Base-by-base conservation (phyloP, 2,797 vertebrate species). In the Mus caroli region DNA sequence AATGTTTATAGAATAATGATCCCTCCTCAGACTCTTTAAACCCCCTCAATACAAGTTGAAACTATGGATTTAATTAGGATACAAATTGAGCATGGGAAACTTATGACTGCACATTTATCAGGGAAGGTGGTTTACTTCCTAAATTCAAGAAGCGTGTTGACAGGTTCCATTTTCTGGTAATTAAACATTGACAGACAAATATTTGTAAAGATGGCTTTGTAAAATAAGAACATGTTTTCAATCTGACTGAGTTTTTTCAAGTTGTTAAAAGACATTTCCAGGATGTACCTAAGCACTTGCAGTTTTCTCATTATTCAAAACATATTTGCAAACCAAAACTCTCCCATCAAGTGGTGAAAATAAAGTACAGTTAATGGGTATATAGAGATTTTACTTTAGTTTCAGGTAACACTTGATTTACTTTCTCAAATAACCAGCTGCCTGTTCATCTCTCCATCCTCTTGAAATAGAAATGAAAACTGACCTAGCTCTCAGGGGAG, bases 191-290 rank as follows among this genome's bases (percentile, higher is more conserved):
- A 67, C 43, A 60, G 93, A 87, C 15, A 90, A 58, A n/a, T 82
- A 77, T 77, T 95, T 92, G 60, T 43, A 0, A 73, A 80, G 79
- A 73, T 43, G 19, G 9, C 20, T 88, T 73, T 60, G 37, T 60
- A 95, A 84, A 94, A 40, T 56, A 88, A 71, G 19, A 79, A 75
- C 54, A 67, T n/a, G 8, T 56, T 91, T 93, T 95, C 24, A 86
- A 37, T 82, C 80, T 91, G 6, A 12, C 28, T 79, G 77, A 71
- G 9, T 76, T 97, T 34, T 34, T 77, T 64, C n/a, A 82, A 34
- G 67, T 54, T 54, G 79, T 95, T 73, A 95, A 90, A 88, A 67
- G 31, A 20, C 79, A 28, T 3, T 92, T 87, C 6, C 1, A 85
- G 56, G 92, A 71, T n/a, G 9, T 88, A 54, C 7, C 4, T 92